These are phyloP conservation scores for Chitala chitala DNA, from an alignment of 2,113 vertebrate species.

Conservation along the genomic window DNA sequence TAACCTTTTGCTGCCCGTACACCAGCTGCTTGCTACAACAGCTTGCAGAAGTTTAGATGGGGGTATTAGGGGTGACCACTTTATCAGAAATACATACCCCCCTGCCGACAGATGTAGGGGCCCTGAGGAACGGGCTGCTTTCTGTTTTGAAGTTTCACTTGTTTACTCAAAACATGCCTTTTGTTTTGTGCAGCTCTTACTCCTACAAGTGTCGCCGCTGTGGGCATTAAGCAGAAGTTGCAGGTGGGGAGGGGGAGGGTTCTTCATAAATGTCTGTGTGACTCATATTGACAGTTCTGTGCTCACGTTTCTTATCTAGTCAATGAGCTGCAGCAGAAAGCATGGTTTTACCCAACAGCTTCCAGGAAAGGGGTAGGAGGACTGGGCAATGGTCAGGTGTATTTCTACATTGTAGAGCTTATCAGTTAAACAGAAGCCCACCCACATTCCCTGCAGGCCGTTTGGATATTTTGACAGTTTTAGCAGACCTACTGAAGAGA, in stretches of 20 bases:
- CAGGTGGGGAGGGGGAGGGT: not conserved
- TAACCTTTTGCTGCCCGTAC: constrained; percentile 54
- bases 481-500: not conserved
- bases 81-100: not conserved
- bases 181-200: not conserved
- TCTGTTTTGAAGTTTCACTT: not conserved
- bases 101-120: not conserved
- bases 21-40: constrained; percentile 71
- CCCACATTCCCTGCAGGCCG: not conserved
- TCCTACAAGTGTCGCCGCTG: not conserved
- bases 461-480: not conserved
- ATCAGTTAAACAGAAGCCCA: constrained; percentile 3
- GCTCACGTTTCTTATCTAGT: not conserved
- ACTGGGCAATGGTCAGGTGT: constrained; percentile 15
- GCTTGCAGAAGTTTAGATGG: constrained; percentile 51
- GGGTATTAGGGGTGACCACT: no score
- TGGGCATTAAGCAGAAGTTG: not conserved
- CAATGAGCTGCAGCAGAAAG: not conserved
- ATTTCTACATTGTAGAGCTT: constrained; percentile 27
- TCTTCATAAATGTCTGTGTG: not conserved
- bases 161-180: not conserved
- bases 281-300: constrained; percentile 1
- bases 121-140: not conserved
- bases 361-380: not conserved
- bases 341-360: not conserved